Conservation (phyloP, 2,113 vertebrate genomes). For the Todiramphus saurophagus region DNA sequence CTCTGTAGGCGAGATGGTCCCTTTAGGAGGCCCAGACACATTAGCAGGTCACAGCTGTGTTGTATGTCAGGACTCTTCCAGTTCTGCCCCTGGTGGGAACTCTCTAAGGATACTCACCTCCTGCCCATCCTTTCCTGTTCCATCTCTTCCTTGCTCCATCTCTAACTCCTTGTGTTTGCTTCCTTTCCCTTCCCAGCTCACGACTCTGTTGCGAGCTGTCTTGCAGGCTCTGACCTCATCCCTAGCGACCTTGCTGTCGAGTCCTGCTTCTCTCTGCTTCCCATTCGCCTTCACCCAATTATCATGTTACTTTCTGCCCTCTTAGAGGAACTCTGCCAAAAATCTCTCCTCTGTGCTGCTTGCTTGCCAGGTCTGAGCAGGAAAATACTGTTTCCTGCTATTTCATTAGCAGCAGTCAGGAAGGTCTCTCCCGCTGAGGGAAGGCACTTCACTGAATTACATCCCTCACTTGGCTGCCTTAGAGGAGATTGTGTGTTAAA, state of each 20-base stretch:
- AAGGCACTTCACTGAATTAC: constrained; percentile 33
- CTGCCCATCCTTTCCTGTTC: not conserved
- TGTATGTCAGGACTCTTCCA: not conserved
- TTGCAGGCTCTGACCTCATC: not conserved
- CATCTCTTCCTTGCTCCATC: not conserved
- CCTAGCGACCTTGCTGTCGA: not conserved
- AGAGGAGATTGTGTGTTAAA: not conserved
- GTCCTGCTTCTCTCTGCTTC: not conserved
- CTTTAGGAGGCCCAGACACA: not conserved
- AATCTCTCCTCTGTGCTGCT: not conserved
- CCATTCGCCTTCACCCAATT: not conserved
- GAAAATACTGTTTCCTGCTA: constrained; percentile 36
- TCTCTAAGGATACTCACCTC: not conserved
- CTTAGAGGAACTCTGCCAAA: not conserved
- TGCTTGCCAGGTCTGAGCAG: constrained; percentile 20
- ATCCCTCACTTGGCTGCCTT: not conserved
- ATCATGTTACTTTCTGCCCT: not conserved
- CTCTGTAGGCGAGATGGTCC: not conserved
- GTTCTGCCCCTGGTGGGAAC: not conserved
- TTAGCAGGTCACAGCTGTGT: not conserved
- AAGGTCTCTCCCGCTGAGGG: not conserved
- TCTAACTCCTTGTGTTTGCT: not conserved
- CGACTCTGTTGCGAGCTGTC: not conserved
- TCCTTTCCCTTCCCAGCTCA: not conserved
- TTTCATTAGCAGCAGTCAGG: constrained; percentile 2